Conservation (phyloP, 2,113 vertebrate species). For the Peromyscus californicus region DNA sequence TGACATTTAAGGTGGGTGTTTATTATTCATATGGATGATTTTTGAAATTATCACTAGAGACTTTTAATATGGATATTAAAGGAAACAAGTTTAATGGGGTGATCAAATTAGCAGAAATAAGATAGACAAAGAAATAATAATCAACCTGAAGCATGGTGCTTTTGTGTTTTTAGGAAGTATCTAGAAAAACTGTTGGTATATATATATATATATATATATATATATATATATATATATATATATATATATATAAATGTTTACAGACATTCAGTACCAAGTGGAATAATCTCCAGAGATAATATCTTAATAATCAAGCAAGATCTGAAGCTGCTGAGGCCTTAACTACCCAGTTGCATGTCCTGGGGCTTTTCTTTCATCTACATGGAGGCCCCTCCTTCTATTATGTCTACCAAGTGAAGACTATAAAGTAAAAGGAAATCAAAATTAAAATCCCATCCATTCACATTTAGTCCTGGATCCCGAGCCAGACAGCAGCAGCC, state of each 20-base stretch:
- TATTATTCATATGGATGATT: neutral
- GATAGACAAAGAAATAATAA: neutral
- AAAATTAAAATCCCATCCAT: conserved; percentile 44
- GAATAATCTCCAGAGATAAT: neutral
- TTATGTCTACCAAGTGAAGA: neutral
- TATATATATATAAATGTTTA: neutral
- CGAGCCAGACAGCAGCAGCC: neutral
- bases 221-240: neutral
- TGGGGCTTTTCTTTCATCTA: neutral
- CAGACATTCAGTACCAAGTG: neutral
- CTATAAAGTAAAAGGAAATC: conserved; percentile 46
- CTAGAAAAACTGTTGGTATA: neutral
- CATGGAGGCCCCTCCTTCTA: neutral
- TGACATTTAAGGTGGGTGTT: neutral
- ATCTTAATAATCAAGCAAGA: conserved; percentile 36
- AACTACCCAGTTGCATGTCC: neutral
- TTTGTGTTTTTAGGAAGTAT: neutral
- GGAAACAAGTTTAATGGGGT: neutral
- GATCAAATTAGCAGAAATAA: conserved; percentile 19
- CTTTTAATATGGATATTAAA: neutral
- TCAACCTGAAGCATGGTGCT: neutral
- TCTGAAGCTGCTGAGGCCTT: neutral
- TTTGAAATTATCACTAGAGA: conserved; percentile 32
- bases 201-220: neutral
- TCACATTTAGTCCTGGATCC: conserved; percentile 9